These are phyloP conservation scores for Notothenia rossii DNA, from an alignment of 2,113 vertebrate species.

Conservation along the genomic window DNA sequence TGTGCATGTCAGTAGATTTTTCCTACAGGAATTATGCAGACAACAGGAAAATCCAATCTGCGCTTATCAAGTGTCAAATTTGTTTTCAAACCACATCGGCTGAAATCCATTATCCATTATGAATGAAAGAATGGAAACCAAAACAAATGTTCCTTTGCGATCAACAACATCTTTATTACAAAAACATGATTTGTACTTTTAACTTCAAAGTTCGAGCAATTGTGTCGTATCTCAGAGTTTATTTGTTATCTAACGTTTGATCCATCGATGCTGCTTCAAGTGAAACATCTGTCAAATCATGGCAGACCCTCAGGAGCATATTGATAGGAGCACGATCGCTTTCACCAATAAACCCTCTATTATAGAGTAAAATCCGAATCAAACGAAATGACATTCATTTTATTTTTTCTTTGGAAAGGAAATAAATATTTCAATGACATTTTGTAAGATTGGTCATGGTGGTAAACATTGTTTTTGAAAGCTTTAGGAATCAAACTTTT, in stretches of 20 bases:
- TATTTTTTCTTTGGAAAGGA: conserved; percentile 39
- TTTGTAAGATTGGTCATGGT: conserved; percentile 41
- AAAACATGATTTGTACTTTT: conserved; percentile 26
- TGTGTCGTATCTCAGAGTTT: conserved; percentile 7
- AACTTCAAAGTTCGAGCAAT: conserved; percentile 7
- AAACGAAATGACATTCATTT: conserved; percentile 6
- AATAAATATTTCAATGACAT: conserved; percentile 32
- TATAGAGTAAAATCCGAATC: conserved; percentile 41
- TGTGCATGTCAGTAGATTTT: not conserved
- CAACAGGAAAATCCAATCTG: not conserved
- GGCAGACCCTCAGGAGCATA: not conserved
- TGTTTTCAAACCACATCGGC: not conserved
- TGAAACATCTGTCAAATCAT: conserved; percentile 6
- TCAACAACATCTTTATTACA: conserved; percentile 56
- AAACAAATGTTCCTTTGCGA: conserved; percentile 10
- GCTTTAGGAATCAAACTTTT: conserved; percentile 40
- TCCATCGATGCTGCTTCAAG: conserved; percentile 14
- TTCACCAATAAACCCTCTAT: conserved; percentile 25
- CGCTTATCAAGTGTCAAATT: not conserved
- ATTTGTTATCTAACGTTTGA: conserved; percentile 14
- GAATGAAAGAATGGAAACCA: not conserved
- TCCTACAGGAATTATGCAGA: not conserved
- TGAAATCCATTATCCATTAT: not conserved
- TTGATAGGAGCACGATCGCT: conserved; percentile 11
- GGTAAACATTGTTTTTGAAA: conserved; percentile 13